Base-by-base conservation (phyloP, 1,140 invertebrate genomes). In the Carposina sasakii region DNA sequence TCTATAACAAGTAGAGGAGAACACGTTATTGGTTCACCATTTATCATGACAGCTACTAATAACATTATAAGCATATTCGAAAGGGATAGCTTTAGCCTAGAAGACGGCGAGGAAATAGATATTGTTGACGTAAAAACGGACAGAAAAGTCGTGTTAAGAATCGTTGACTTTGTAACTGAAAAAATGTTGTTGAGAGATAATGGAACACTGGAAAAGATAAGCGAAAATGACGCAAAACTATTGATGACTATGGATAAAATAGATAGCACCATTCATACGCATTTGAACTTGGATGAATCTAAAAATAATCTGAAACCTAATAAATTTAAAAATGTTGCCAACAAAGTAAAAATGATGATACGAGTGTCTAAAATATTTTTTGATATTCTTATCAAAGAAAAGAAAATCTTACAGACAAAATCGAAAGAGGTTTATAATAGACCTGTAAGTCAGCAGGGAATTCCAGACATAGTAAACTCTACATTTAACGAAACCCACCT, bases 141-240 rank as follows among this genome's bases (percentile, higher is more conserved):
- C 33, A 76, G 71, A 69, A 86, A 82, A 68, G 76, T 85, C 13
- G 76, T 86, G 6, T 63, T 84, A 47, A 71, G 84, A 45, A 86
- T 86, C 42, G 84, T 87, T 15, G 85, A 87, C 55, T 87, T 86
- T 67, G 83, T 85, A 5, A 83, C 81, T 20, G 86, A 87, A 61
- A 86, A 87, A 68, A 86, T 87, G 86, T 52, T 86, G 31, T 43
- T 87, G 13, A 82, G 70, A 54, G 86, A 87, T 64, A 83, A 86
- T 67, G 85, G 86, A 9, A 55, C 63, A 16, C 66, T 86, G 19
- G 81, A 86, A 60, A 85, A 81, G 67, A 84, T 87, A 51, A 76
- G 56, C 22, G 70, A 79, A 13, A 67, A 76, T 24, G 76, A 79
- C 57, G 74, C 76, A 28, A 76, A 71, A 52, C 48, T 67, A 39